Evolutionary conservation across 2,888 invertebrate species (phyloP).

Genomic region (Nymphalis urticae): DNA sequence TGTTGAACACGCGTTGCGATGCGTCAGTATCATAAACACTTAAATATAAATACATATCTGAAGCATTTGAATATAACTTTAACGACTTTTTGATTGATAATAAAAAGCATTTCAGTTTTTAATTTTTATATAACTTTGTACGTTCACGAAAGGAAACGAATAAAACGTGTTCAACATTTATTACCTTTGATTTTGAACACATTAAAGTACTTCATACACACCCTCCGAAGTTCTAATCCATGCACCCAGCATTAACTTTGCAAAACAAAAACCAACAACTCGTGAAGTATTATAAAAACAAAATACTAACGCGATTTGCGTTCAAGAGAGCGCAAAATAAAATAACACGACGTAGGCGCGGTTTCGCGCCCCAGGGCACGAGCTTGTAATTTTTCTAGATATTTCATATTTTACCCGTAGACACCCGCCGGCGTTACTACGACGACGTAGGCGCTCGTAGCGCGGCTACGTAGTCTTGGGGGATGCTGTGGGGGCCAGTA

Average conservation of each 20-base stretch:
- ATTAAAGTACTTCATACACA: constrained; percentile 30
- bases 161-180: constrained; percentile 8
- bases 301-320: constrained; percentile 60
- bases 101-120: no score
- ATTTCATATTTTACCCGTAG: constrained; percentile 73
- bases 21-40: background rate
- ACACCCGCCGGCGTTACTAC: constrained; percentile 67
- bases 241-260: constrained; percentile 42
- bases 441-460: constrained; percentile 62
- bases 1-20: constrained; percentile 29
- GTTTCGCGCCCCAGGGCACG: constrained; percentile 65
- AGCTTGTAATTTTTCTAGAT: constrained; percentile 75
- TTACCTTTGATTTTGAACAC: constrained; percentile 20
- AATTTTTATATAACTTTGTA: background rate
- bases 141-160: constrained; percentile 7
- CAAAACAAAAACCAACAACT: constrained; percentile 53
- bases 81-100: constrained; percentile 12
- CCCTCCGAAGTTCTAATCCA: constrained; percentile 41
- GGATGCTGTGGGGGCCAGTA: constrained; percentile 30
- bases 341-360: constrained; percentile 77
- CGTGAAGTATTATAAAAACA: constrained; percentile 60
- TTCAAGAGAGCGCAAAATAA: constrained; percentile 78
- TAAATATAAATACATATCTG: background rate
- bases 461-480: constrained; percentile 54
- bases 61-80: background rate